These are phyloP conservation scores for Seira musarum DNA, from an alignment of 2,888 invertebrate species.

Conservation along the genomic window DNA sequence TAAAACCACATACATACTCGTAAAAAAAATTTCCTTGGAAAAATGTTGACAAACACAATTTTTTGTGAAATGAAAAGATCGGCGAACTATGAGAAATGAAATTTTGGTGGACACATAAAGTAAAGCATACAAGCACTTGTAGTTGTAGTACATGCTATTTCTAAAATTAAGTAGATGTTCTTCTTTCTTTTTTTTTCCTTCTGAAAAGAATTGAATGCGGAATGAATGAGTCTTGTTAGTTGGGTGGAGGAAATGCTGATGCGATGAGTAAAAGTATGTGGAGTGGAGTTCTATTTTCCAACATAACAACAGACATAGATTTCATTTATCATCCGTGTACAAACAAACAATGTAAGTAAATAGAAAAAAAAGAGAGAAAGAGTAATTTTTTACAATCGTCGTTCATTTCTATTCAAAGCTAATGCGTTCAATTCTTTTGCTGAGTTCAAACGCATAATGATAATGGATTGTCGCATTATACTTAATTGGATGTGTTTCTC, in stretches of 20 bases:
- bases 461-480: slow-evolving; percentile 21
- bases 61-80: neutral
- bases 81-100: slow-evolving; percentile 3
- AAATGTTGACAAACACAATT: slow-evolving; percentile 16
- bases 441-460: slow-evolving; percentile 11
- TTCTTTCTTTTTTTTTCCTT: too few relatives aligned
- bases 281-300: neutral
- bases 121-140: neutral
- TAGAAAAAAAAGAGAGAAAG: neutral
- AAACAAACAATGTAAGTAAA: slow-evolving; percentile 12
- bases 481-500: slow-evolving; percentile 14
- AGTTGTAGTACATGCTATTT: neutral
- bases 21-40: neutral
- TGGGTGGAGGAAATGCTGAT: neutral
- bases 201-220: neutral
- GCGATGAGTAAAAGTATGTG: too few relatives aligned
- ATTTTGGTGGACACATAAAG: neutral
- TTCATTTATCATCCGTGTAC: slow-evolving; percentile 1
- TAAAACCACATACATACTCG: too few relatives aligned
- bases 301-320: neutral
- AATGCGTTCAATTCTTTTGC: slow-evolving; percentile 9
- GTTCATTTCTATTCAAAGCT: slow-evolving; percentile 17
- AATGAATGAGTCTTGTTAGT: neutral
- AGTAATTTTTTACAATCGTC: slow-evolving; percentile 11
- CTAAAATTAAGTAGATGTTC: neutral